Percentiles rank a stretch among this genome's conserved stretches.
These are phyloP conservation scores for Galaxias olidus DNA, from an alignment of 2,797 vertebrate genomes.

Conservation along the genomic window DNA sequence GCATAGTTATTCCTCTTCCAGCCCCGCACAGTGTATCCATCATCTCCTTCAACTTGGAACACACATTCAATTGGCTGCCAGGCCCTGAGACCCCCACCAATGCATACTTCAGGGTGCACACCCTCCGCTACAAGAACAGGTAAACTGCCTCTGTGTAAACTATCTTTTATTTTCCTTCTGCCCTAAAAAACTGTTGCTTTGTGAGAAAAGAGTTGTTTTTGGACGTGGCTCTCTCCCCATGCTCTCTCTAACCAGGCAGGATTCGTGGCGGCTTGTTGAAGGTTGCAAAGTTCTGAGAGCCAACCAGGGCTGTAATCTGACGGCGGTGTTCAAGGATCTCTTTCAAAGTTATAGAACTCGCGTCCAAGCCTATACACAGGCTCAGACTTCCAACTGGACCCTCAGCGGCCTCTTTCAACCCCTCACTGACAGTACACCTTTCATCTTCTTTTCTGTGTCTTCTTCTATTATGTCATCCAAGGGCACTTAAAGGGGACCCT, in stretches of 20 bases:
- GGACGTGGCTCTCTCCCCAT: not conserved
- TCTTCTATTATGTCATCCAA: too few species aligned
- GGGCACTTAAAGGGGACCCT: too few species aligned
- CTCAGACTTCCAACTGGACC: conserved; percentile 59
- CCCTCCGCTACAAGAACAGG: conserved; percentile 19
- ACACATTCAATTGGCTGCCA: conserved; percentile 57
- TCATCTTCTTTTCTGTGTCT: not conserved
- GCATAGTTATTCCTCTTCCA: not conserved
- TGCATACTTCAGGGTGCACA: conserved; percentile 51
- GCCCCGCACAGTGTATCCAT: conserved; percentile 60
- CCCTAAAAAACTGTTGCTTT: too few species aligned
- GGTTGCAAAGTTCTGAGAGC: conserved; percentile 40
- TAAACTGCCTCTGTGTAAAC: too few species aligned
- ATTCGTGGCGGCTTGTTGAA: conserved; percentile 42
- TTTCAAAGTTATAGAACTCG: conserved; percentile 39
- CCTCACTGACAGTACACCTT: conserved; percentile 51
- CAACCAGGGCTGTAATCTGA: conserved; percentile 57
- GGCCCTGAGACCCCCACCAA: conserved; percentile 31
- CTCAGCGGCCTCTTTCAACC: conserved; percentile 50
- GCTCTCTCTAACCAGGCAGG: conserved; percentile 28
- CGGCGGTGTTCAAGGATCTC: conserved; percentile 31
- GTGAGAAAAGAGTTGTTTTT: too few species aligned
- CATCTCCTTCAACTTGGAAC: conserved; percentile 67
- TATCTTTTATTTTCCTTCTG: too few species aligned
- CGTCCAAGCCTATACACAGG: conserved; percentile 42